These are phyloP conservation scores for Heliconius sara DNA, from an alignment of 2,888 invertebrate species.

Conservation along the genomic window DNA sequence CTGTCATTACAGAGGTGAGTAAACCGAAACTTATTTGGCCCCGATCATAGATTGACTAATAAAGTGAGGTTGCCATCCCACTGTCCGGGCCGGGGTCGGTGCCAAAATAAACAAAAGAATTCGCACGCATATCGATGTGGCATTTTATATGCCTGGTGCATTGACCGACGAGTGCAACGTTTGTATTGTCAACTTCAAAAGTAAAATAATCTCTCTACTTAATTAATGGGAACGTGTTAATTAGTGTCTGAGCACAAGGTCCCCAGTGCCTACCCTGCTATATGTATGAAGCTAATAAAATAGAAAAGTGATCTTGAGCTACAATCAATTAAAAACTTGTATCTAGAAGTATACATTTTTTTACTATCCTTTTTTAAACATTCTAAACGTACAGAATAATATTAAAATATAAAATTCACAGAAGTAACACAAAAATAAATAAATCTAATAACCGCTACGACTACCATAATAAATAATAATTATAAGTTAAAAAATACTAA, in stretches of 20 bases:
- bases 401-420: not conserved
- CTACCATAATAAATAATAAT: not conserved
- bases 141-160: slow-evolving; percentile 64
- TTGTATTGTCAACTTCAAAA: slow-evolving; percentile 45
- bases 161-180: slow-evolving; percentile 68
- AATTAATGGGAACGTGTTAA: not conserved
- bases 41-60: slow-evolving; percentile 30
- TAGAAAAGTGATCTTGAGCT: too few species aligned
- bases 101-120: slow-evolving; percentile 50
- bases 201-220: not conserved
- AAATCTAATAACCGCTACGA: not conserved
- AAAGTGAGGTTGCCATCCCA: slow-evolving; percentile 13
- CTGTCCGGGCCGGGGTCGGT: slow-evolving; percentile 42
- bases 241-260: not conserved
- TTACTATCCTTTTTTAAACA: too few species aligned
- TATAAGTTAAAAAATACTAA: slow-evolving; percentile 10
- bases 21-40: slow-evolving; percentile 19
- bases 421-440: not conserved
- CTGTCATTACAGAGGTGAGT: slow-evolving; percentile 17
- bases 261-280: too few species aligned
- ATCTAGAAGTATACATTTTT: too few species aligned
- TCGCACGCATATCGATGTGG: slow-evolving; percentile 52
- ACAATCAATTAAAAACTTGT: too few species aligned
- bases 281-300: too few species aligned
- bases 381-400: not conserved